phyloP scores from a whole-genome alignment of 2,113 vertebrate species.

The Forbesichthys agassizii region DNA sequence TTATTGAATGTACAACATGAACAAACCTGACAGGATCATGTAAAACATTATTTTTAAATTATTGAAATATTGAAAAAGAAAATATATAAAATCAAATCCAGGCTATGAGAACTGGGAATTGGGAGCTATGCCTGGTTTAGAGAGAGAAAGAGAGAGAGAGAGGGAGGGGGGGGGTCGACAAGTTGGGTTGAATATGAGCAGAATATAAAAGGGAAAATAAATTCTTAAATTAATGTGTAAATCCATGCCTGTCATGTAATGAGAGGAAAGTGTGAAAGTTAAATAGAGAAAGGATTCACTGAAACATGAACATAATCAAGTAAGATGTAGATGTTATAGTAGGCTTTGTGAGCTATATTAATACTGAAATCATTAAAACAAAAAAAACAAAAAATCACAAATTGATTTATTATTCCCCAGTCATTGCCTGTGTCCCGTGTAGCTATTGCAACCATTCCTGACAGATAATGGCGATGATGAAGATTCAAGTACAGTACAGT shows the following conservation, averaged over 20 bases:
- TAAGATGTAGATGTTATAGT: neutral
- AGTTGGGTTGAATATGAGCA: neutral
- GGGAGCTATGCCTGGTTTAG: neutral
- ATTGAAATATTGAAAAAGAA: slow-evolving; percentile 22
- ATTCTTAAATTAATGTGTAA: slow-evolving; percentile 19
- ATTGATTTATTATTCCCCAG: slow-evolving; percentile 73
- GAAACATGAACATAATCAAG: neutral
- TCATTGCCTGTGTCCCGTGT: slow-evolving; percentile 80
- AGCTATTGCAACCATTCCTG: slow-evolving; percentile 32
- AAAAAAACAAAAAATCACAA: slow-evolving; percentile 23
- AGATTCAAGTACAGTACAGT: slow-evolving; percentile 54
- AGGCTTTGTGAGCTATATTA: slow-evolving; percentile 18
- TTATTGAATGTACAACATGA: slow-evolving; percentile 72
- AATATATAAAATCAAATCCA: neutral
- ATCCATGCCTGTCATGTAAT: slow-evolving; percentile 28
- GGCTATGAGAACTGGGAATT: slow-evolving; percentile 8
- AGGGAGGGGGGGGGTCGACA: neutral
- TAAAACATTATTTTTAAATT: slow-evolving; percentile 36
- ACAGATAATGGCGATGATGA: slow-evolving; percentile 33
- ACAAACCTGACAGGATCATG: slow-evolving; percentile 51
- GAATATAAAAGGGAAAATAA: neutral
- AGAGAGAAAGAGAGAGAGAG: neutral
- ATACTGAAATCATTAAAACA: slow-evolving; percentile 64
- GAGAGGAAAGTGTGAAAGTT: slow-evolving; percentile 6
- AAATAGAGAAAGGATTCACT: slow-evolving; percentile 15